phyloP scores from a whole-genome alignment of 2,797 vertebrate genomes.

The Telmatherina bonti region DNA sequence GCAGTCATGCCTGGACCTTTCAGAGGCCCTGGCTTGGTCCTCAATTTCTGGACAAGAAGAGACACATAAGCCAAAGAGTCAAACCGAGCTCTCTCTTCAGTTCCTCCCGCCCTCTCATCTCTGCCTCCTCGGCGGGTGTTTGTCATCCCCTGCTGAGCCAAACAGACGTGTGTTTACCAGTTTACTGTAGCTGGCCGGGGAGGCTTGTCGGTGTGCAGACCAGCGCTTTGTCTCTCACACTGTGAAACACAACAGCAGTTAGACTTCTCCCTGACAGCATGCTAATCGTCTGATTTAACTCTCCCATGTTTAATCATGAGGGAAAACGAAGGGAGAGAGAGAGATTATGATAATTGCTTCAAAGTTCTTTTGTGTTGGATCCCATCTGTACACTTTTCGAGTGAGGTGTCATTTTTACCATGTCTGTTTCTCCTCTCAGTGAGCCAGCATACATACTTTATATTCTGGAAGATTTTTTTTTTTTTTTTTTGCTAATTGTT shows the following conservation, averaged over 20 bases:
- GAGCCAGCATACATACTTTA: constrained; percentile 17
- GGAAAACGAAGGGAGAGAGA: constrained; percentile 52
- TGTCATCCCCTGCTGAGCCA: constrained; percentile 77
- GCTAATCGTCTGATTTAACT: constrained; percentile 80
- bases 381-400: constrained; percentile 74
- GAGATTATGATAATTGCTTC: constrained; percentile 76
- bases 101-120: constrained; percentile 55
- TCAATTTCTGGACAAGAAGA: constrained; percentile 67
- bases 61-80: constrained; percentile 66
- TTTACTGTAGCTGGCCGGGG: constrained; percentile 78
- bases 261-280: constrained; percentile 79
- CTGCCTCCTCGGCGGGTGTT: constrained; percentile 71
- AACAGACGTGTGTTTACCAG: constrained; percentile 80
- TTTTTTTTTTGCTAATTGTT: background rate
- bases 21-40: constrained; percentile 61
- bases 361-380: constrained; percentile 75
- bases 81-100: constrained; percentile 42
- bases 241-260: constrained; percentile 82
- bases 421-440: constrained; percentile 38
- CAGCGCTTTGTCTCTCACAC: constrained; percentile 79
- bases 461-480: no score
- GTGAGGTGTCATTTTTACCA: constrained; percentile 65
- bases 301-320: constrained; percentile 81
- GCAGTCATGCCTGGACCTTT: constrained; percentile 61
- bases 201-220: constrained; percentile 77